Evolutionary conservation across 1,140 invertebrate genomes (phyloP), one percentile per base, ranked within the genome.

Genomic region (Teleogryllus occipitalis): DNA sequence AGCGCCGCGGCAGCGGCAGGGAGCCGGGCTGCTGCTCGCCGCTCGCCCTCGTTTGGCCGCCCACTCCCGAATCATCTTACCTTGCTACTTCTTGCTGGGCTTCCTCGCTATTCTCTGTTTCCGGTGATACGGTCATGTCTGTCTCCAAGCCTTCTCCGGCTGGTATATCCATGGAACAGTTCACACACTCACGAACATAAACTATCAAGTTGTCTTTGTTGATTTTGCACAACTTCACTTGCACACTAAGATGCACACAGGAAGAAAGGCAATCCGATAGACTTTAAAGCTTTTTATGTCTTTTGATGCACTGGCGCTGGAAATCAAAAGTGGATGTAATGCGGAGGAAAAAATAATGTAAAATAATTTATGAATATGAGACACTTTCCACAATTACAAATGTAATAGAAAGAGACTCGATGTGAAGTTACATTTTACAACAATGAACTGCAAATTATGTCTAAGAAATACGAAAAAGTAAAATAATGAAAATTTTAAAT

Each of bases 121-220:
- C 54, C 54, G 54, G 54, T 65, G 54, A 65, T 65, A 65, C 54
- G 18, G 54, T 65, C 54, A 65, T 65, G 54, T 65, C 54, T 10
- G 54, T 65, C 54, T 65, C 54, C 54, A 65, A 65, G 54, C 54
- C 54, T 18, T 65, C 54, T 65, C 54, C 54, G 54, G 54, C 10
- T 65, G 54, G 18, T 65, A 65, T 65, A 65, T 65, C 54, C 54
- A 65, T 65, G 54, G 54, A 65, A 65, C 54, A 65, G 54, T 65
- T 65, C 54, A 65, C 54, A 18, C 54, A 65, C 54, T 65, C 54
- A 65, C 54, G 10, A 65, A 65, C 54, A 65, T 65, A 65, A 65
- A 65, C 54, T 18, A 65, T 18, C 54, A 65, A 65, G 54, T 65
- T 65, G 27, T 65, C 10, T 65, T 14, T 18, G 54, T 10, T 65